Evolutionary conservation across 2,113 vertebrate species (phyloP), one percentile per base, ranked within the genome.

Genomic region (Rhinolophus sinicus): DNA sequence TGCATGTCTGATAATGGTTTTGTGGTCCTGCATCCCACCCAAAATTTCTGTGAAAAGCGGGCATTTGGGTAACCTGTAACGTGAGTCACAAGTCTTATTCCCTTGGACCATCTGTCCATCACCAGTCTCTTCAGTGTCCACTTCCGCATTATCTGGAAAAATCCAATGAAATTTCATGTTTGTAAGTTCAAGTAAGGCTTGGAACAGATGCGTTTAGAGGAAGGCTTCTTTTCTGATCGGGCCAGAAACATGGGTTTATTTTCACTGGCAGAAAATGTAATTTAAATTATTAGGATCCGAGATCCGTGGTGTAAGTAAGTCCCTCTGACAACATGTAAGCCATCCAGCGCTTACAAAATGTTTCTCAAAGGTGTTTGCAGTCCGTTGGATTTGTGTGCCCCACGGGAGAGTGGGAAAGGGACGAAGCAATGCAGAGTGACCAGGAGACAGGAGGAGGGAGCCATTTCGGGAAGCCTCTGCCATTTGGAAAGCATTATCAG

Each of bases 281-380:
- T 90, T 91, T 89, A 78, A 90, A 62, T 92, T 67, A 86, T 73
- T 80, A 93, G 70, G 72, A 78, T 95, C 93, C 75, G 73, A 90
- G 95, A 97, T 95, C 87, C 52, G 44, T 93, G n/a, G 33, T 56
- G 70, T 40, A n/a, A n/a, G n/a, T 92, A 69, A 72, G 35, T 87
- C 40, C 72, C 77, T 82, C 73, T 83, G 88, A 85, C 65, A 93
- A 93, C 83, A 78, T 44, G 76, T 87, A 69, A 76, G n/a, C 52
- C 78, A 86, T 83, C 50, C 75, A 82, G 65, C 50, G 92, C 94
- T 93, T 93, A 85, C n/a, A 84, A 76, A 93, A 94, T 69, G 69
- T 94, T 95, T 92, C 50, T 85, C 88, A 81, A 93, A 73, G 60
- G 40, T 54, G 47, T 58, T 60, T 60, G 35, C 16, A 33, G 69